Conservation (phyloP, 1,140 invertebrate genomes). For the Ephestia elutella region DNA sequence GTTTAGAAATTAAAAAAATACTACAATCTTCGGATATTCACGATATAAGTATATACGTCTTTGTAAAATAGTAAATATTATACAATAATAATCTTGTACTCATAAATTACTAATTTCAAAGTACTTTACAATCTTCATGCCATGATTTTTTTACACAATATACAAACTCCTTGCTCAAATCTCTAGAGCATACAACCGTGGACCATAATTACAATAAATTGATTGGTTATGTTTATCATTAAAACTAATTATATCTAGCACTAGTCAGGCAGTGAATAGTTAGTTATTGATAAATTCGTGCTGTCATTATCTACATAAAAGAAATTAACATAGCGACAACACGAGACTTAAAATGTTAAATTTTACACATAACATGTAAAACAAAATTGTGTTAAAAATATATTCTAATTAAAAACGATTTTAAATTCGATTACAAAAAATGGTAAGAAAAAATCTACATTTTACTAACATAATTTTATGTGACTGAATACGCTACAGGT, state of each 20-base stretch:
- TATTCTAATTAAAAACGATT: neutral
- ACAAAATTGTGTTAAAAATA: slow-evolving; percentile 5
- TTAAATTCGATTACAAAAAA: neutral
- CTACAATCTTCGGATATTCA: neutral
- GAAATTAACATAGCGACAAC: too few species aligned
- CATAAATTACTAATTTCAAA: too few species aligned
- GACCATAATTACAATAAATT: neutral
- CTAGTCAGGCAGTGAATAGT: slow-evolving; percentile 14
- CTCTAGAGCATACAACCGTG: neutral
- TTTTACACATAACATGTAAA: slow-evolving; percentile 17
- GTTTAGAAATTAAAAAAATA: neutral
- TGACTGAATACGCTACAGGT: too few species aligned
- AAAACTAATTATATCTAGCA: slow-evolving; percentile 4
- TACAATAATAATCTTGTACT: neutral
- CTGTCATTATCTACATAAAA: too few species aligned
- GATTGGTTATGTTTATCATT: slow-evolving; percentile 4
- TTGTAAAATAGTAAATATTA: neutral
- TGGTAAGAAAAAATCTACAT: neutral
- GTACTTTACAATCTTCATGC: neutral
- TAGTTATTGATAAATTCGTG: neutral
- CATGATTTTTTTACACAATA: neutral
- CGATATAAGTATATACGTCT: neutral
- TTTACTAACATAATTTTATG: too few species aligned
- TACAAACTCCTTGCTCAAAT: neutral
- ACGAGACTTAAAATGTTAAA: too few species aligned